phyloP scores from a whole-genome alignment of 2,888 invertebrate species.

The Leptinotarsa peninsularis region DNA sequence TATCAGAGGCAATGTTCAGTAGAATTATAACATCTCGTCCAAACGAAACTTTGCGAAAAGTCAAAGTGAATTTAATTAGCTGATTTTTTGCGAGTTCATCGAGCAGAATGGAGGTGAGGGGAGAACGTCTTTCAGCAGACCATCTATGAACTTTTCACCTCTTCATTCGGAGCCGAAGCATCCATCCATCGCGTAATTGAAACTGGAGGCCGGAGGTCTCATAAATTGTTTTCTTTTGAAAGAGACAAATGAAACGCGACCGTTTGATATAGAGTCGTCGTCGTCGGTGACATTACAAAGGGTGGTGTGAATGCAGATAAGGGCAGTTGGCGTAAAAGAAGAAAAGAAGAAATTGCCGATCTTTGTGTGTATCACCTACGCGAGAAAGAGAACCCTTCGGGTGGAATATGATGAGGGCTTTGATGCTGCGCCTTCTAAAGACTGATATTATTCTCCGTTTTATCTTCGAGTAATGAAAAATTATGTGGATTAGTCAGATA shows the following conservation, averaged over 20 bases:
- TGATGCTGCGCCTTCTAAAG: no score
- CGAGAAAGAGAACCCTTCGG: slow-evolving; percentile 18
- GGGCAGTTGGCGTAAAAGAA: slow-evolving; percentile 9
- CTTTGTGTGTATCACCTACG: slow-evolving; percentile 25
- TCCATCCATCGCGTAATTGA: slow-evolving; percentile 30
- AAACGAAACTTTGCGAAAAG: not conserved
- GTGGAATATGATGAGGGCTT: slow-evolving; percentile 9
- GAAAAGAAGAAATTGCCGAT: slow-evolving; percentile 27
- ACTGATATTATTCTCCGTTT: slow-evolving; percentile 16
- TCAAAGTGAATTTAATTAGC: slow-evolving; percentile 9
- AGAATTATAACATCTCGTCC: not conserved
- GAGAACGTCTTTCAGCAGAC: slow-evolving; percentile 4
- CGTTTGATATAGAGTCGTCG: slow-evolving; percentile 37
- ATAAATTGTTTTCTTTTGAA: slow-evolving; percentile 52
- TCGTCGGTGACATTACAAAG: slow-evolving; percentile 15
- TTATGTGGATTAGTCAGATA: not conserved
- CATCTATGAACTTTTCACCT: slow-evolving; percentile 19
- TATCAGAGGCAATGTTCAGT: no score
- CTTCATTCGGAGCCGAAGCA: slow-evolving; percentile 12
- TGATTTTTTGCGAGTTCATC: not conserved
- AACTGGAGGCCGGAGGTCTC: slow-evolving; percentile 25
- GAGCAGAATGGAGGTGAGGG: slow-evolving; percentile 13
- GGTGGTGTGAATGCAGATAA: slow-evolving; percentile 23
- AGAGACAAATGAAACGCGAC: slow-evolving; percentile 48
- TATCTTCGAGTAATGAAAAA: slow-evolving; percentile 13